phyloP scores from a whole-genome alignment of 2,888 invertebrate species.

The Spodoptera exigua region DNA sequence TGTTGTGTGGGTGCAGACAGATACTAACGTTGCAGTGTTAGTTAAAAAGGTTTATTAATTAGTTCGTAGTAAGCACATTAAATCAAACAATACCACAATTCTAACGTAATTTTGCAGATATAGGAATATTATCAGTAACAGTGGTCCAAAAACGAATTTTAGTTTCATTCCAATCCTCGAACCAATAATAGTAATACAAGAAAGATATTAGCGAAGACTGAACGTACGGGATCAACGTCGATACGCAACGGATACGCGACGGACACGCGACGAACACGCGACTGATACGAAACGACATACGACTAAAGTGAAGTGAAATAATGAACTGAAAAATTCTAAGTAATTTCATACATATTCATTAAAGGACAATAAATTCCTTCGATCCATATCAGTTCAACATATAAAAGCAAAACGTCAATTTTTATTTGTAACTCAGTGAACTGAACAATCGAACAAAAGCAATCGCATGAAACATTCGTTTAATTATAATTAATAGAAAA shows the following conservation, averaged over 20 bases:
- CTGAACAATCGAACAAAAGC: constrained; percentile 1
- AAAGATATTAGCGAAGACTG: constrained; percentile 62
- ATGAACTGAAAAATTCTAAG: constrained; percentile 7
- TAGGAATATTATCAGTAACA: constrained; percentile 48
- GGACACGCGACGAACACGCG: constrained; percentile 3
- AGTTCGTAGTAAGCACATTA: not conserved
- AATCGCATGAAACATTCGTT: constrained; percentile 7
- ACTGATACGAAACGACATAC: not conserved
- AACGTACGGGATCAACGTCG: constrained; percentile 58
- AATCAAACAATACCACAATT: constrained; percentile 35
- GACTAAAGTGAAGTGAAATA: constrained; percentile 17
- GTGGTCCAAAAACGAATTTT: constrained; percentile 68
- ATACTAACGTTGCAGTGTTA: no score
- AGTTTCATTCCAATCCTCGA: constrained; percentile 62
- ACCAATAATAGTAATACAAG: constrained; percentile 59
- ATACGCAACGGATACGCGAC: constrained; percentile 2
- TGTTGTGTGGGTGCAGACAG: no score
- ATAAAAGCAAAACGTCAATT: constrained; percentile 46
- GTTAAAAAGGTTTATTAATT: no score
- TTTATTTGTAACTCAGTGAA: constrained; percentile 24
- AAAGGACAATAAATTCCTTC: constrained; percentile 44
- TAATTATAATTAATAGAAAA: constrained; percentile 6
- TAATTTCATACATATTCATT: constrained; percentile 9
- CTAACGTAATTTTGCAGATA: constrained; percentile 34
- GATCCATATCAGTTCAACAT: constrained; percentile 52